Conservation (phyloP, 2,113 vertebrate genomes). For the Rallus limicola region DNA sequence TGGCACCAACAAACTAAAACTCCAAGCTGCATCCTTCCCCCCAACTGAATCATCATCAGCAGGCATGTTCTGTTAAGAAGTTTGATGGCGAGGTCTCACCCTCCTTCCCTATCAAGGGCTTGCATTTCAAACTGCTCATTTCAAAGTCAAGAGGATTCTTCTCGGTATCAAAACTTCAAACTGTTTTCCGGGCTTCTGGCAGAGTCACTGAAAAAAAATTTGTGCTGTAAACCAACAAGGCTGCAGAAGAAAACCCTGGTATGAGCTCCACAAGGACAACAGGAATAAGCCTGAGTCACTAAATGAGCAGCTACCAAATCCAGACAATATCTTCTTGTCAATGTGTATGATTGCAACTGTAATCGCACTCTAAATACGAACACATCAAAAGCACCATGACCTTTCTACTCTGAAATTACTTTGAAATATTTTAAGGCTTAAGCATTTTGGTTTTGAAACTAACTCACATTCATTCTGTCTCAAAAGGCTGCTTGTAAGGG, state of each 20-base stretch:
- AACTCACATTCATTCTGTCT: background rate
- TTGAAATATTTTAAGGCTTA: constrained; percentile 4
- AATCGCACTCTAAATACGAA: constrained; percentile 33
- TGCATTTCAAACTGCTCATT: constrained; percentile 7
- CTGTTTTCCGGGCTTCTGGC: background rate
- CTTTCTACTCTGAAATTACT: constrained; percentile 54
- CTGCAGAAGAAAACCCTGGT: background rate
- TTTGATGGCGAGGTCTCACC: background rate
- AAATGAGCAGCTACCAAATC: constrained; percentile 54
- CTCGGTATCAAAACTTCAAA: background rate
- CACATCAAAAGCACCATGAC: constrained; percentile 6
- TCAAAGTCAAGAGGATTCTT: background rate
- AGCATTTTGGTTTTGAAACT: constrained; percentile 19
- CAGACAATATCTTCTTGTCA: constrained; percentile 42
- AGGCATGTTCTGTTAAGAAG: background rate
- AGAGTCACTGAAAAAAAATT: background rate
- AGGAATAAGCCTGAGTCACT: constrained; percentile 47
- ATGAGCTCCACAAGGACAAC: background rate
- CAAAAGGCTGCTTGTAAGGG: background rate
- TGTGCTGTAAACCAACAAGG: background rate
- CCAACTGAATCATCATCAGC: background rate
- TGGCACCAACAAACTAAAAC: background rate
- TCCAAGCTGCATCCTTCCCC: background rate
- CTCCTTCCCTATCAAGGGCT: background rate
- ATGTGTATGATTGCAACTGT: constrained; percentile 18